Evolutionary conservation across 2,797 vertebrate species (phyloP).

Genomic region (Geotrypetes seraphini): DNA sequence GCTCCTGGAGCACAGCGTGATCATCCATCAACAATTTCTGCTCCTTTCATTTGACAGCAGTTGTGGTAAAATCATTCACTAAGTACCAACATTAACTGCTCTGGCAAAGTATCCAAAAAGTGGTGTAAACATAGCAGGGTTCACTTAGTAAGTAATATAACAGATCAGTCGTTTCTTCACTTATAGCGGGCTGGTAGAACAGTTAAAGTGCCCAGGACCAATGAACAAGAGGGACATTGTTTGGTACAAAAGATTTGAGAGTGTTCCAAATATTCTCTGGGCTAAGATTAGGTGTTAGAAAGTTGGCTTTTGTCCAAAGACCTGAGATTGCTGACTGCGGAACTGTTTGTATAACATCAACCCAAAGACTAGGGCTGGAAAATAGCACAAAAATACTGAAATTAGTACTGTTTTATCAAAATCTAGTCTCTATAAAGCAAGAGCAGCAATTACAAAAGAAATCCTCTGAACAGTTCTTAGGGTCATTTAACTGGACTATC

Average conservation of each 20-base stretch:
- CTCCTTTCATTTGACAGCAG: too few relatives aligned
- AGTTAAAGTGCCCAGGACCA: slow-evolving; percentile 30
- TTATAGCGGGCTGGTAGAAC: slow-evolving; percentile 23
- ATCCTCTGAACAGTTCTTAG: too few relatives aligned
- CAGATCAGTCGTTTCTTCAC: slow-evolving; percentile 18
- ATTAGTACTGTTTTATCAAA: slow-evolving; percentile 38
- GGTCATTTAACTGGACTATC: too few relatives aligned
- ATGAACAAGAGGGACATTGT: slow-evolving; percentile 31
- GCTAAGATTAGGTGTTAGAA: slow-evolving; percentile 39
- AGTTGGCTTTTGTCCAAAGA: slow-evolving; percentile 33
- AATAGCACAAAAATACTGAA: slow-evolving; percentile 35
- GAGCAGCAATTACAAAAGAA: slow-evolving; percentile 28
- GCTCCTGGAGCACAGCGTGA: too few relatives aligned
- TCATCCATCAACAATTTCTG: too few relatives aligned
- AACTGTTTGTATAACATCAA: slow-evolving; percentile 31
- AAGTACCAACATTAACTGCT: too few relatives aligned
- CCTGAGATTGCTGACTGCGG: slow-evolving; percentile 36
- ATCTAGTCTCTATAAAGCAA: slow-evolving; percentile 36
- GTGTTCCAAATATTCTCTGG: slow-evolving; percentile 40
- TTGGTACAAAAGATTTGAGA: slow-evolving; percentile 35
- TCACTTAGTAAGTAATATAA: slow-evolving; percentile 11
- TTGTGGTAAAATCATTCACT: too few relatives aligned
- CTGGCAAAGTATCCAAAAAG: too few relatives aligned
- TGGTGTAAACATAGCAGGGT: too few relatives aligned
- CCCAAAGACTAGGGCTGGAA: slow-evolving; percentile 31